Evolutionary conservation across 2,113 vertebrate genomes (phyloP).

Genomic region (Junco hyemalis): DNA sequence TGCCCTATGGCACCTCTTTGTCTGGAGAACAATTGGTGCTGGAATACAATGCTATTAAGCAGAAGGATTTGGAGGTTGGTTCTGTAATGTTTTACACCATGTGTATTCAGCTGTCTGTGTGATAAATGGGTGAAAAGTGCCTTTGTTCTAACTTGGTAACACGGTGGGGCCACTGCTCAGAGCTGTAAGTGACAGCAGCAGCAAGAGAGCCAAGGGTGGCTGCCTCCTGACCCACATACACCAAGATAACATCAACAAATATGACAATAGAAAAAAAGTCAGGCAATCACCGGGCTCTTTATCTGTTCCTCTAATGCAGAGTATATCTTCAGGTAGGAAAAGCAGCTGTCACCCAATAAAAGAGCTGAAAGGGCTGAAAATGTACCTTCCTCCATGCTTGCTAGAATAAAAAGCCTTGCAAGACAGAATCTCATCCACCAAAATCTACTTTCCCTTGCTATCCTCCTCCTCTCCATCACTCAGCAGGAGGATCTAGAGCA

Average conservation of each 20-base stretch:
- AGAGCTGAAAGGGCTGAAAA: background rate
- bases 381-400: background rate
- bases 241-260: conserved; percentile 15
- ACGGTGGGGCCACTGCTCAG: background rate
- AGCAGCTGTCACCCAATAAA: background rate
- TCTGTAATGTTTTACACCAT: background rate
- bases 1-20: background rate
- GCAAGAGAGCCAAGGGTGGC: background rate
- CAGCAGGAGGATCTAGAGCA: background rate
- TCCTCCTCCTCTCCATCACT: background rate
- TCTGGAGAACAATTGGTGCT: background rate
- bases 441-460: background rate
- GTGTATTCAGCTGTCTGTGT: conserved; percentile 34
- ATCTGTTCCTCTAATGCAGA: background rate
- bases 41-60: background rate
- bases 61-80: background rate
- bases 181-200: conserved; percentile 5
- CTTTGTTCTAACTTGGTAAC: conserved; percentile 10
- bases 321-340: background rate
- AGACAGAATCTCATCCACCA: background rate
- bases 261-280: background rate
- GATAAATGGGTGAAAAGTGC: conserved; percentile 21
- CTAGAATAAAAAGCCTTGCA: background rate
- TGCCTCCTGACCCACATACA: conserved; percentile 20
- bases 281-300: background rate